These are phyloP conservation scores for Bufo bufo DNA, from an alignment of 2,113 vertebrate species.

Conservation along the genomic window DNA sequence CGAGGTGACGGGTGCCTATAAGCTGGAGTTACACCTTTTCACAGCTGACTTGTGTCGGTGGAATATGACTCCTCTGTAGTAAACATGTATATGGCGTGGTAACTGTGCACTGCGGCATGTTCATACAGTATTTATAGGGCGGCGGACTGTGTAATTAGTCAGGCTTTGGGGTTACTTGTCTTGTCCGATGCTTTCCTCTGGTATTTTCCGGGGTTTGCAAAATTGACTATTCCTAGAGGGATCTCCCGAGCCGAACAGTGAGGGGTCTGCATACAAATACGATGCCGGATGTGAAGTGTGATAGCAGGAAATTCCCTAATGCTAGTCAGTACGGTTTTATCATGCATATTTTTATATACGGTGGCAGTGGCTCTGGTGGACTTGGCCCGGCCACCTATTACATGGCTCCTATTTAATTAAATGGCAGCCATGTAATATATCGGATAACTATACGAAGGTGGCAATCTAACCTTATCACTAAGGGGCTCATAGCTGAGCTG, in stretches of 20 bases:
- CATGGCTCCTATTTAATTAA: no score
- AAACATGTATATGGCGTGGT: not conserved
- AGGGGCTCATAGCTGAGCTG: no score
- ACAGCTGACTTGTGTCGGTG: not conserved
- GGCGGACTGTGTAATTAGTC: not conserved
- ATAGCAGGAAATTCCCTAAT: not conserved
- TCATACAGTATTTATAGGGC: slow-evolving; percentile 21
- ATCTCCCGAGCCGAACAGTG: not conserved
- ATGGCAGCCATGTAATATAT: no score
- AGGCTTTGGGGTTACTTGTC: slow-evolving; percentile 8
- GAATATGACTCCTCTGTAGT: not conserved
- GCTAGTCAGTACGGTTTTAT: not conserved
- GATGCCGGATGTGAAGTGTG: not conserved
- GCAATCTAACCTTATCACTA: no score
- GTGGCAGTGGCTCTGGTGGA: not conserved
- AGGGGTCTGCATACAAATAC: slow-evolving; percentile 11
- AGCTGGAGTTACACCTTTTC: not conserved
- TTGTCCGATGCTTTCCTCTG: not conserved
- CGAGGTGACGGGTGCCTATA: not conserved
- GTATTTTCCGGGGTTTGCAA: not conserved
- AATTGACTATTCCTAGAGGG: slow-evolving; percentile 15
- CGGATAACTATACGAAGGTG: no score
- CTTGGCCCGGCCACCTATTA: not conserved
- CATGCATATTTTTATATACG: no score
- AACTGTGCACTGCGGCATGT: not conserved